Evolutionary conservation across 2,797 vertebrate species (phyloP), one percentile per base, ranked within the genome.

Genomic region (Phrynocephalus guinanensis): DNA sequence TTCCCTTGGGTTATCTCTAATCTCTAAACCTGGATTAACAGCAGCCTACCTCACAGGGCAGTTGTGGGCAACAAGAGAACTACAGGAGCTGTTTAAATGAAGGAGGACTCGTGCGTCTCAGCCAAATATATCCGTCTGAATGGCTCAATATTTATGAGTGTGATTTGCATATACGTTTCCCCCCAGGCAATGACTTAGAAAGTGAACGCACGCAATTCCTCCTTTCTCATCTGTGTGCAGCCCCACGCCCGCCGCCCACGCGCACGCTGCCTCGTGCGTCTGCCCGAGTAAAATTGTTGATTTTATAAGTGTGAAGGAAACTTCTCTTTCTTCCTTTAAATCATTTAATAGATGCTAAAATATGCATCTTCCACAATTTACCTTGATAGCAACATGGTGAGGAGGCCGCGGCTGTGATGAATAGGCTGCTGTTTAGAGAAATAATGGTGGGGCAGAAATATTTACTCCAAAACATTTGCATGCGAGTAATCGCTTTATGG

Each of bases 291-390:
- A 73, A 33, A 18, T 0, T 0, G 72, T 78, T 86, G 80, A 80
- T 79, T 71, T 0, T 68, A 81, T 84, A 90, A 86, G n/a, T 0
- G 0, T 0, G 0, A 48, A 0, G 0, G 50, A 0, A 50, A 9
- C 67, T 86, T 79, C 5, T 3, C 72, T 82, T 81, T 33, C 38
- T 33, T 76, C 52, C 56, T 15, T 0, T 0, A 15, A 22, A 82
- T 22, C 8, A 56, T 72, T 80, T 75, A 88, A 87, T 73, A 70
- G 18, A 0, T 26, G 52, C 68, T 86, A 82, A 90, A 86, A 83
- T 6, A 0, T 70, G 87, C 83, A 63, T 38, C 83, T 26, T 33
- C 4, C 0, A 50, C 56, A 3, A 82, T 80, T 50, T 24, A 26
- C 26, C 13, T 15, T 38, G 26, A 48, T 76, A 72, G 72, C 50